phyloP scores from a whole-genome alignment of 1,140 invertebrate species.

The Carposina sasakii region DNA sequence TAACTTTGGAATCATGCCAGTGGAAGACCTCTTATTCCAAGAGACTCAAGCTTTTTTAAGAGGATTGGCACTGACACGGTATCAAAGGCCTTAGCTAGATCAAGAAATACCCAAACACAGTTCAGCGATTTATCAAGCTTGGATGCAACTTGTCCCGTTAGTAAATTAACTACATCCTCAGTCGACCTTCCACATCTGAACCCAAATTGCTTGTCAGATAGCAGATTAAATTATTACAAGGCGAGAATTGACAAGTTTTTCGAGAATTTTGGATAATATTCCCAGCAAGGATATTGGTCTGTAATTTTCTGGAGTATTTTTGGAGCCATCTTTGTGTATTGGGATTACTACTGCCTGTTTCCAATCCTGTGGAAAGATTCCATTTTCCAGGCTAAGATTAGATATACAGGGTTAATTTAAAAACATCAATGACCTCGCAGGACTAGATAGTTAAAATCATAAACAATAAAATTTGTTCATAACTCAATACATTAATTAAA shows the following conservation, averaged over 20 bases:
- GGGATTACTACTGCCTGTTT: background rate
- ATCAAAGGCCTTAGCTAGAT: background rate
- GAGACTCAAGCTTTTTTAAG: background rate
- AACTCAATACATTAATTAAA: too few relatives aligned
- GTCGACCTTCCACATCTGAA: slow-evolving; percentile 2
- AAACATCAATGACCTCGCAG: too few relatives aligned
- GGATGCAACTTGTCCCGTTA: background rate
- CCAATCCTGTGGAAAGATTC: background rate
- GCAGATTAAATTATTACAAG: background rate
- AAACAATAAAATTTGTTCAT: too few relatives aligned
- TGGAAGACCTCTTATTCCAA: slow-evolving; percentile 1
- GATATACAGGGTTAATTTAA: background rate
- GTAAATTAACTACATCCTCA: background rate
- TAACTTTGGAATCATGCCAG: slow-evolving; percentile 2
- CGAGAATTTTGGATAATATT: slow-evolving; percentile 2
- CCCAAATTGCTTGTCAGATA: too few relatives aligned
- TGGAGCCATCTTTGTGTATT: background rate
- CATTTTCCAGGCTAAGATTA: background rate
- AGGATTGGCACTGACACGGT: too few relatives aligned
- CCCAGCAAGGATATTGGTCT: background rate
- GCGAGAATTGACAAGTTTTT: background rate
- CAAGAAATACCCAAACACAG: slow-evolving; percentile 2
- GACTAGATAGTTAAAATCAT: too few relatives aligned
- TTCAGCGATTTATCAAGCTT: background rate
- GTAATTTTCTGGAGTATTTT: background rate